Conservation (phyloP, 2,113 vertebrate genomes). For the Paracanthobrama guichenoti region DNA sequence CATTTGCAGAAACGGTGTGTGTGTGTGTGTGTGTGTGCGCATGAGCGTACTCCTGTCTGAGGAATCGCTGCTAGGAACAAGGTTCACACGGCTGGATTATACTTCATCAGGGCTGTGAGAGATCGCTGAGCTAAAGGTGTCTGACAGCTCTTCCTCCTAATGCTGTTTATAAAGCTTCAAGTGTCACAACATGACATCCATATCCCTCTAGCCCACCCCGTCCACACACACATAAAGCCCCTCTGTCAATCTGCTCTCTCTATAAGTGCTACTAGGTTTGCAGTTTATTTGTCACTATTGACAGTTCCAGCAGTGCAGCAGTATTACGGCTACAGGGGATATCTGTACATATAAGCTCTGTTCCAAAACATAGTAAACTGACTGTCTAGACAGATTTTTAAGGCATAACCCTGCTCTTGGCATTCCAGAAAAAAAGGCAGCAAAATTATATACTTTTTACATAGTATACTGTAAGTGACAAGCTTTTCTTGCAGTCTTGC, state of each 20-base stretch:
- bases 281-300: slow-evolving; percentile 44
- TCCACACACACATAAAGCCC: slow-evolving; percentile 6
- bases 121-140: slow-evolving; percentile 27
- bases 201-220: slow-evolving; percentile 17
- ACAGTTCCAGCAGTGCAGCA: slow-evolving; percentile 19
- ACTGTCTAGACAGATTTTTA: slow-evolving; percentile 9
- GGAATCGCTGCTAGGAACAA: slow-evolving; percentile 17
- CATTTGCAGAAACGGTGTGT: not conserved
- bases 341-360: slow-evolving; percentile 12
- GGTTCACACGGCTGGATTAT: slow-evolving; percentile 18
- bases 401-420: not conserved
- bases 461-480: not conserved
- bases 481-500: not conserved
- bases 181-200: slow-evolving; percentile 43
- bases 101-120: slow-evolving; percentile 43
- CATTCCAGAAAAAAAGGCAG: not conserved
- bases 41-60: not conserved
- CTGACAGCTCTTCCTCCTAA: slow-evolving; percentile 47
- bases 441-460: slow-evolving; percentile 20
- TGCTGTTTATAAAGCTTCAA: slow-evolving; percentile 46
- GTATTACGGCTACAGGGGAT: slow-evolving; percentile 23
- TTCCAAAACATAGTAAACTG: not conserved
- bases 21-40: slow-evolving; percentile 19
- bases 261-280: slow-evolving; percentile 17
- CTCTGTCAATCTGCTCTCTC: slow-evolving; percentile 27